Conservation (phyloP, 2,888 invertebrate species). For the Nowickia ferox region DNA sequence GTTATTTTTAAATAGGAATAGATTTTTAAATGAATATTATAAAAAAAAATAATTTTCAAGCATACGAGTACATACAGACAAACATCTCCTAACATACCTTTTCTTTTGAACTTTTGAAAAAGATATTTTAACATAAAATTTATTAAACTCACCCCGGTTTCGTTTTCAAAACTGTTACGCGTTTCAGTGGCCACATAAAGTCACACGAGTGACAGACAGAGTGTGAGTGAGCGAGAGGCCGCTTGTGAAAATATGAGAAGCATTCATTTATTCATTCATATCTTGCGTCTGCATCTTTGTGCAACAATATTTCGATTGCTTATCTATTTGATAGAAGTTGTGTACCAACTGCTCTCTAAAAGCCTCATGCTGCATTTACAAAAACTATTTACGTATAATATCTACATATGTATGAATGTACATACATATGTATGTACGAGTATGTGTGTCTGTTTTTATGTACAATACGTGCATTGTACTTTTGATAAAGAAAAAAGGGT, state of each 20-base stretch:
- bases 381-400: not conserved
- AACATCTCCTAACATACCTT: conserved; percentile 15
- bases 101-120: conserved; percentile 19
- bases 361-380: conserved; percentile 33
- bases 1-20: conserved; percentile 27
- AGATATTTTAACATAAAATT: conserved; percentile 27
- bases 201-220: conserved; percentile 32
- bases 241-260: conserved; percentile 28
- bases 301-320: conserved; percentile 78
- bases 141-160: conserved; percentile 51
- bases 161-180: conserved; percentile 12
- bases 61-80: not conserved
- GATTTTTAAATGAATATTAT: conserved; percentile 50
- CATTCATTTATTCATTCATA: conserved; percentile 39
- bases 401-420: not conserved
- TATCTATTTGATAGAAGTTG: conserved; percentile 75
- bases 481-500: conserved; percentile 64
- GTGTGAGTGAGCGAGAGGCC: too few relatives aligned
- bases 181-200: conserved; percentile 43
- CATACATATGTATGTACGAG: too few relatives aligned
- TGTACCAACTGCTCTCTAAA: conserved; percentile 54
- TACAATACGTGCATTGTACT: conserved; percentile 7
- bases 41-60: not conserved
- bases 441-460: too few relatives aligned
- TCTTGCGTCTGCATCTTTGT: conserved; percentile 71